phyloP scores from a whole-genome alignment of 2,888 invertebrate genomes.

The Stegana nigrithorax region DNA sequence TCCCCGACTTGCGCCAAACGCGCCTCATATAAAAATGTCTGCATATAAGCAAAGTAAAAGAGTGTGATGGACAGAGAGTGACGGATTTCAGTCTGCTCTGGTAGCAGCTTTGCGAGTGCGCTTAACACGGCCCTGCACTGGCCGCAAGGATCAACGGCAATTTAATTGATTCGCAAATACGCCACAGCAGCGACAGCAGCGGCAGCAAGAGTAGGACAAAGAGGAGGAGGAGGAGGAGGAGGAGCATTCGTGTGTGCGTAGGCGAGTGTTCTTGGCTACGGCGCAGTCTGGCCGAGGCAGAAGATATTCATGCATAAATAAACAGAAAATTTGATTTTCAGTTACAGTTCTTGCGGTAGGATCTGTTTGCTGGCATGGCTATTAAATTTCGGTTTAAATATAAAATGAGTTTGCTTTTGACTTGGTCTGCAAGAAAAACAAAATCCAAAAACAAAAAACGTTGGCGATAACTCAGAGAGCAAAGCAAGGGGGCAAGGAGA shows the following conservation, averaged over 20 bases:
- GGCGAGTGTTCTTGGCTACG: neutral
- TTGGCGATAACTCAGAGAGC: neutral
- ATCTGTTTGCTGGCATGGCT: constrained; percentile 24
- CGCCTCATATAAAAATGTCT: no score
- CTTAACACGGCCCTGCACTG: neutral
- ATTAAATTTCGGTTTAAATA: constrained; percentile 40
- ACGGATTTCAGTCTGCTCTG: constrained; percentile 1
- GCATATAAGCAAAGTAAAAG: no score
- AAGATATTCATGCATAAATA: constrained; percentile 40
- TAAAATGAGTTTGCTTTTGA: constrained; percentile 29
- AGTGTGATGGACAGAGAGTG: no score
- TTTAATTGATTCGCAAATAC: constrained; percentile 23
- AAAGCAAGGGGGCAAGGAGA: no score
- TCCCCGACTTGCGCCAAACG: no score
- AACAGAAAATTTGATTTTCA: constrained; percentile 35
- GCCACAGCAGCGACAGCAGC: neutral
- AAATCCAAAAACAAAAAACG: neutral
- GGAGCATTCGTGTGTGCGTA: neutral
- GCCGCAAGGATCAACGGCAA: constrained; percentile 19
- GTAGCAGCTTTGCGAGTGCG: neutral
- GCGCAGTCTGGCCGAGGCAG: constrained; percentile 23
- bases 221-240: neutral
- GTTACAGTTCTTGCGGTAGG: constrained; percentile 4
- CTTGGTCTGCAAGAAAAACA: no score
- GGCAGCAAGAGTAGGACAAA: neutral